A percentile compares a stretch with the other conserved stretches of the same genome.
Evolutionary conservation across 1,140 invertebrate genomes (phyloP).

Genomic region (Neuroterus valhalla): DNA sequence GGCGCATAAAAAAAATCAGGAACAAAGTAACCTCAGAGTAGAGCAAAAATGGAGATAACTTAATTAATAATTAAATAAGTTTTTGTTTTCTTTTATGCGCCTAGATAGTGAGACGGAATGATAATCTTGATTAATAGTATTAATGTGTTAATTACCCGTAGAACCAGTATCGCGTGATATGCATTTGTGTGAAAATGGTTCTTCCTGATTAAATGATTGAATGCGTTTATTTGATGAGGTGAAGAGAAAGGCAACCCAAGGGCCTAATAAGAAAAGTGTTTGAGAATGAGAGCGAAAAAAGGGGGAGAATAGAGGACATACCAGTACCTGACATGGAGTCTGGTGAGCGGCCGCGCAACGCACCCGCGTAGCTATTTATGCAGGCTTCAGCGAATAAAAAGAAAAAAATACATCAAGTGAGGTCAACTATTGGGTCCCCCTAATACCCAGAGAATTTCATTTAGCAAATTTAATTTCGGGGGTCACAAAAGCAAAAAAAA

Average conservation of each 20-base stretch:
- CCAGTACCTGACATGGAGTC: slow-evolving; percentile 85
- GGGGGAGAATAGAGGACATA: slow-evolving; percentile 71
- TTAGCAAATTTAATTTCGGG: slow-evolving; percentile 30
- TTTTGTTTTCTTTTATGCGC: slow-evolving; percentile 3
- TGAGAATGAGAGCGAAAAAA: slow-evolving; percentile 53
- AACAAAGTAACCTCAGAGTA: not conserved
- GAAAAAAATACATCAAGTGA: slow-evolving; percentile 74
- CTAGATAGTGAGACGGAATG: not conserved
- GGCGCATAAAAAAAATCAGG: slow-evolving; percentile 3
- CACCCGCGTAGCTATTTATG: slow-evolving; percentile 85
- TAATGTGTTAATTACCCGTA: slow-evolving; percentile 1
- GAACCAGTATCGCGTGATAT: not conserved
- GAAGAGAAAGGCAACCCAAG: slow-evolving; percentile 12
- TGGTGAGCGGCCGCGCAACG: slow-evolving; percentile 82
- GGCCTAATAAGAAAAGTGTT: slow-evolving; percentile 18
- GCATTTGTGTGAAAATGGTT: slow-evolving; percentile 8
- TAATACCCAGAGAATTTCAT: slow-evolving; percentile 38
- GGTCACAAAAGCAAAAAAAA: slow-evolving; percentile 49
- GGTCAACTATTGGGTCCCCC: slow-evolving; percentile 53
- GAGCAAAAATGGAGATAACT: not conserved
- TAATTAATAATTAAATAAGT: not conserved
- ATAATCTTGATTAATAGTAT: not conserved
- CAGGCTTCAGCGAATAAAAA: slow-evolving; percentile 76
- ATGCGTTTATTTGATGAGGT: slow-evolving; percentile 24
- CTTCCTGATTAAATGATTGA: slow-evolving; percentile 11